Evolutionary conservation across 2,888 invertebrate genomes (phyloP).

Genomic region (Leucophora obtusa): DNA sequence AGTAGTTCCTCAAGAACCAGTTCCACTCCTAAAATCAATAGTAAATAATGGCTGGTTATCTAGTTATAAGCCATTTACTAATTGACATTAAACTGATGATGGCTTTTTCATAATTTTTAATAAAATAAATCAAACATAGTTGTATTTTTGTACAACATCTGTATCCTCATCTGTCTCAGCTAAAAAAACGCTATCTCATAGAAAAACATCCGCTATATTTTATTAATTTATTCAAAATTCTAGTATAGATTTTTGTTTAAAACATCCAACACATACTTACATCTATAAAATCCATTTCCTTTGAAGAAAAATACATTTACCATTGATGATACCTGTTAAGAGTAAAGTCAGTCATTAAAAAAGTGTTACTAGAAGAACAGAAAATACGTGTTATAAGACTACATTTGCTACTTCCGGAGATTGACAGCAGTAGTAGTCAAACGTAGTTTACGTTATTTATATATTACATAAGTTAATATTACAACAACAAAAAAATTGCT

Average conservation of each 20-base stretch:
- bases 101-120: not conserved
- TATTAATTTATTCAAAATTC: constrained; percentile 47
- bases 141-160: constrained; percentile 14
- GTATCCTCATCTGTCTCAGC: constrained; percentile 23
- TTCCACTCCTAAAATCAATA: too few relatives aligned
- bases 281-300: constrained; percentile 54
- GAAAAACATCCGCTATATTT: constrained; percentile 45
- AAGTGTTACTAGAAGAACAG: constrained; percentile 8
- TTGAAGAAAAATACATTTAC: constrained; percentile 16
- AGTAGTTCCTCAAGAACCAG: too few relatives aligned
- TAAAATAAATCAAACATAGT: constrained; percentile 20
- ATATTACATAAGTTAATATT: constrained; percentile 19
- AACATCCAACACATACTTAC: constrained; percentile 26
- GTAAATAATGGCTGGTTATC: too few relatives aligned
- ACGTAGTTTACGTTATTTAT: constrained; percentile 26
- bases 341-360: constrained; percentile 29
- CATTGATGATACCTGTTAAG: constrained; percentile 14
- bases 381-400: constrained; percentile 44
- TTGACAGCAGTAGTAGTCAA: constrained; percentile 21
- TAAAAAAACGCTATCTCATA: not conserved
- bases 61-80: too few relatives aligned
- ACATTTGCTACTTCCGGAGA: constrained; percentile 63
- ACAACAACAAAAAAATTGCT: constrained; percentile 1
- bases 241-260: constrained; percentile 15
- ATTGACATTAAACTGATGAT: too few relatives aligned